Percentiles rank a stretch among this genome's conserved stretches.
These are phyloP conservation scores for Volucella zonaria DNA, from an alignment of 2,888 invertebrate genomes.

Conservation along the genomic window DNA sequence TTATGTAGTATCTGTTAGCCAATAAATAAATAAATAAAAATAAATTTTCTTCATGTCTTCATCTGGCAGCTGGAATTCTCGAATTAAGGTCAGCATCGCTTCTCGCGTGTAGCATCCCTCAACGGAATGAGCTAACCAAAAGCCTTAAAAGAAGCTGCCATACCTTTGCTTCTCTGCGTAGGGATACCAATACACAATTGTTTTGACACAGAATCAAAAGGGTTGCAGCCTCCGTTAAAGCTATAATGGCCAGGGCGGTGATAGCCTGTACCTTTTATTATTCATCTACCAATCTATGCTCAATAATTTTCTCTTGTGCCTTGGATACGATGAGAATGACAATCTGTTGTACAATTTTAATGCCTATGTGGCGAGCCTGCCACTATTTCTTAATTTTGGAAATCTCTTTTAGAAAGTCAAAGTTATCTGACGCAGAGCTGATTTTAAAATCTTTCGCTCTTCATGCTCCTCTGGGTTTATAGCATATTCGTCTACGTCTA, in stretches of 20 bases:
- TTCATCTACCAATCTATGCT: constrained; percentile 98
- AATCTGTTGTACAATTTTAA: constrained; percentile 99
- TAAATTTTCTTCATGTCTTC: constrained; percentile 99
- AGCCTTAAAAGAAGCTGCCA: constrained; percentile 99
- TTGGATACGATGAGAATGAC: constrained; percentile 99
- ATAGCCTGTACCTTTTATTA: constrained; percentile 99
- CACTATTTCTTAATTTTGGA: constrained; percentile 99
- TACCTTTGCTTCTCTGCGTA: constrained; percentile 93
- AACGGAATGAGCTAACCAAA: constrained; percentile 99
- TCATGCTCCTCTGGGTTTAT: constrained; percentile 98
- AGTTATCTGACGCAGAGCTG: constrained; percentile 98
- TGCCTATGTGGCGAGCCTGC: constrained; percentile 99
- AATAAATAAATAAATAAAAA: too few species aligned
- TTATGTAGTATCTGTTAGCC: too few species aligned
- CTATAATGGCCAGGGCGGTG: constrained; percentile 98
- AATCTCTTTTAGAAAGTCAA: constrained; percentile 98
- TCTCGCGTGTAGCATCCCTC: constrained; percentile 99
- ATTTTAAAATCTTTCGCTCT: constrained; percentile 99
- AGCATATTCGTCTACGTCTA: constrained; percentile 98
- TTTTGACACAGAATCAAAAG: constrained; percentile 99
- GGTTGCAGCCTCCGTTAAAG: constrained; percentile 98
- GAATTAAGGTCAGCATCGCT: constrained; percentile 94
- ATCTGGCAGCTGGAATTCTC: constrained; percentile 99
- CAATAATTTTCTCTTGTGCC: constrained; percentile 99
- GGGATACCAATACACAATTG: constrained; percentile 99